Conservation (phyloP, 1,140 invertebrate genomes). For the Neodiprion virginianus region DNA sequence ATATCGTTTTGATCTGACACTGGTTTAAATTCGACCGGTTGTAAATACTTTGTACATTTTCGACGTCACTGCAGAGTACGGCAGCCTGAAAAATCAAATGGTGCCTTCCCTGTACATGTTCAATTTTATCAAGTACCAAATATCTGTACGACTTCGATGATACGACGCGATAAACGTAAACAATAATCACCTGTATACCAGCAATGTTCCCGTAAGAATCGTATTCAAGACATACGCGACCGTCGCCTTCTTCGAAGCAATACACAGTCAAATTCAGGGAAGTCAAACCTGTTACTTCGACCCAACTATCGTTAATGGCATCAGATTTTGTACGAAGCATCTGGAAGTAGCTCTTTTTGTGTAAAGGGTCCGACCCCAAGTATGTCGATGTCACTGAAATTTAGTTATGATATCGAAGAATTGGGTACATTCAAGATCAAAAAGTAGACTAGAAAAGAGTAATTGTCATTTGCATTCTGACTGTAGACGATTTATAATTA, state of each 20-base stretch:
- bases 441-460: too few relatives aligned
- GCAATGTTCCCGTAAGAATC: constrained; percentile 56
- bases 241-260: constrained; percentile 42
- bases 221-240: constrained; percentile 50
- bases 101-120: too few relatives aligned
- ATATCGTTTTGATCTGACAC: constrained; percentile 41
- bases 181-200: constrained; percentile 37
- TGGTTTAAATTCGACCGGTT: neutral
- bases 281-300: constrained; percentile 45
- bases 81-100: constrained; percentile 43
- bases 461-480: too few relatives aligned
- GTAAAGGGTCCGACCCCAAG: neutral
- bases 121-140: neutral
- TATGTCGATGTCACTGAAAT: neutral
- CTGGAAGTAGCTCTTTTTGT: constrained; percentile 57
- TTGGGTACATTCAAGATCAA: too few relatives aligned
- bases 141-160: neutral
- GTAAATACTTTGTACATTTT: neutral
- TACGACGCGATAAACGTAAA: neutral
- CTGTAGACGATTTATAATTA: neutral
- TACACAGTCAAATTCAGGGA: constrained; percentile 50
- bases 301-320: constrained; percentile 53
- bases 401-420: too few relatives aligned
- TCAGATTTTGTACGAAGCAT: constrained; percentile 53
- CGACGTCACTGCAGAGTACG: constrained; percentile 31